phyloP scores from a whole-genome alignment of 2,113 vertebrate species.

The Orycteropus afer region DNA sequence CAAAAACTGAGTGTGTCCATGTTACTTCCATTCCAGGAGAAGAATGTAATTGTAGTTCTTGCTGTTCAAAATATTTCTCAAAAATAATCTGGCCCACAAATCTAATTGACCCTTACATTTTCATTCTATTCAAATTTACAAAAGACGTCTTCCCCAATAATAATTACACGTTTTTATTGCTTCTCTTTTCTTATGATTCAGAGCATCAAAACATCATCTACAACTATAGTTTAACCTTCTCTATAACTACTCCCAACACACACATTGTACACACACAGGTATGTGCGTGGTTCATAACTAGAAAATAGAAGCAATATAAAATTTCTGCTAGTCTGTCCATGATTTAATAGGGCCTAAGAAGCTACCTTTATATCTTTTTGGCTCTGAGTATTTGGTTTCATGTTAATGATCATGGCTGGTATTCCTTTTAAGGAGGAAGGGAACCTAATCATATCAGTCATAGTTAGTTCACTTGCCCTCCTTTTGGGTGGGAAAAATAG shows the following conservation, averaged over 20 bases:
- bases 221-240: neutral
- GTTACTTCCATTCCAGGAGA: neutral
- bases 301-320: slow-evolving; percentile 46
- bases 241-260: neutral
- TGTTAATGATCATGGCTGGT: neutral
- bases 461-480: neutral
- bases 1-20: neutral
- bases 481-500: neutral
- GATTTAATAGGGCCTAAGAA: slow-evolving; percentile 36
- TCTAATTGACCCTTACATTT: neutral
- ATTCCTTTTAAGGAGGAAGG: slow-evolving; percentile 36
- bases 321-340: slow-evolving; percentile 17
- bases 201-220: slow-evolving; percentile 4
- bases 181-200: slow-evolving; percentile 59
- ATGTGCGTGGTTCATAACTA: neutral
- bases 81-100: slow-evolving; percentile 26
- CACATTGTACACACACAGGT: neutral
- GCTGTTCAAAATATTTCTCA: slow-evolving; percentile 15
- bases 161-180: neutral
- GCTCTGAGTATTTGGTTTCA: slow-evolving; percentile 54
- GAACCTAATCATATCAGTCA: neutral
- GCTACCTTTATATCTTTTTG: slow-evolving; percentile 6
- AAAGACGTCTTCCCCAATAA: slow-evolving; percentile 3
- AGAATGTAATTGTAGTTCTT: neutral
- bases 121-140: neutral